Percentiles rank a stretch among this genome's conserved stretches.
Evolutionary conservation across 2,888 invertebrate species (phyloP).

Genomic region (Trimorus sp.): DNA sequence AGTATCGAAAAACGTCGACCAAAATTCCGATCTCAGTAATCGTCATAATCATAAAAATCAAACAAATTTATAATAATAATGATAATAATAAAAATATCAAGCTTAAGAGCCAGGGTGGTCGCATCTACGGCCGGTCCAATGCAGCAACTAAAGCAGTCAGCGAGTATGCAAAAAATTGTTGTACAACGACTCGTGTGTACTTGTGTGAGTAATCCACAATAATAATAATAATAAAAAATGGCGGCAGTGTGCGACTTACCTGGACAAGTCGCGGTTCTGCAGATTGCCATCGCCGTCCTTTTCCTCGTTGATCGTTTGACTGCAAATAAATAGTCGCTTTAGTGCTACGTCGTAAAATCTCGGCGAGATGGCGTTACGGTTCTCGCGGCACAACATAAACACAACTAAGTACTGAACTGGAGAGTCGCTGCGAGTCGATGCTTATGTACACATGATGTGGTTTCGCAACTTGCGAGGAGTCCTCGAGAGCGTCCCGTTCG

Average conservation of each 20-base stretch:
- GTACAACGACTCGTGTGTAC: slow-evolving; percentile 13
- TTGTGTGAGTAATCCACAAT: not conserved
- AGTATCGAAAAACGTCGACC: too few relatives aligned
- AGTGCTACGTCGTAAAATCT: slow-evolving; percentile 56
- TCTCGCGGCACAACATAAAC: slow-evolving; percentile 21
- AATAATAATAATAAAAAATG: too few relatives aligned
- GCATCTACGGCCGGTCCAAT: slow-evolving; percentile 54
- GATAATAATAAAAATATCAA: slow-evolving; percentile 2
- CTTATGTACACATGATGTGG: slow-evolving; percentile 32
- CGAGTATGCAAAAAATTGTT: slow-evolving; percentile 42
- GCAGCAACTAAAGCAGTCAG: slow-evolving; percentile 62
- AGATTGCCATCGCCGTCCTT: too few relatives aligned
- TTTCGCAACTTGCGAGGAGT: too few relatives aligned
- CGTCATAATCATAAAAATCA: too few relatives aligned
- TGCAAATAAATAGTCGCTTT: slow-evolving; percentile 79
- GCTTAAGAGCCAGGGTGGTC: slow-evolving; percentile 20
- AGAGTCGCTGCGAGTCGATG: slow-evolving; percentile 7
- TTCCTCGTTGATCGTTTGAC: slow-evolving; percentile 82
- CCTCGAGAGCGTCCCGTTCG: too few relatives aligned
- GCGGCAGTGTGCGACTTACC: slow-evolving; percentile 78
- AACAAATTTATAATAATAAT: not conserved
- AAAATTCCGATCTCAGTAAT: too few relatives aligned
- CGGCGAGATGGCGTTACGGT: slow-evolving; percentile 19
- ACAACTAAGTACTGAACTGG: slow-evolving; percentile 4
- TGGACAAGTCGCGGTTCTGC: too few relatives aligned